These are phyloP conservation scores for Cheumatopsyche charites DNA, from an alignment of 1,140 invertebrate species.

Conservation along the genomic window DNA sequence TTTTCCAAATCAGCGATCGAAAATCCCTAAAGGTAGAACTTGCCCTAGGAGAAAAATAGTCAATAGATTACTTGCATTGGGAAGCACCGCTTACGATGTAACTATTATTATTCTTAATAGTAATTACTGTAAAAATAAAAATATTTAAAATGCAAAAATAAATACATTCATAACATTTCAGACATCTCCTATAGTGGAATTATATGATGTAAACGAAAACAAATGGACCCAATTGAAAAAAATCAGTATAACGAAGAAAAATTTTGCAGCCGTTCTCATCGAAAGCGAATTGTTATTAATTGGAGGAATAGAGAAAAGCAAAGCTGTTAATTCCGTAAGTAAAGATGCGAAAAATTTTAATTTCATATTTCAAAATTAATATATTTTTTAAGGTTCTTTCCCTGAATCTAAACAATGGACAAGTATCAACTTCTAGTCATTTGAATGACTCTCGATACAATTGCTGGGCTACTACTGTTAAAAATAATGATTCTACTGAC, in stretches of 20 bases:
- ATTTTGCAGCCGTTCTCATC: not conserved
- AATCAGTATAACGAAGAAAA: not conserved
- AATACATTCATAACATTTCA: not conserved
- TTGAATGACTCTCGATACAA: not conserved
- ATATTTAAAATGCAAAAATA: too few relatives aligned
- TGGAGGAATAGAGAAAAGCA: not conserved
- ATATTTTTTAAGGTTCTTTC: not conserved
- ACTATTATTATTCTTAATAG: too few relatives aligned
- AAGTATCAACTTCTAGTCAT: not conserved
- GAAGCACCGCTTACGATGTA: too few relatives aligned
- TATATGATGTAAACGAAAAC: not conserved
- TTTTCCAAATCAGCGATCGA: too few relatives aligned
- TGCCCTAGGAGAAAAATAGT: too few relatives aligned
- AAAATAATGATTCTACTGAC: not conserved
- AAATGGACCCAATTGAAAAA: not conserved
- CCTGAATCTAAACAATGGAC: not conserved
- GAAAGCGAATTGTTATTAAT: not conserved
- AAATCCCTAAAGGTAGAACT: too few relatives aligned
- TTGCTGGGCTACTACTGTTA: not conserved
- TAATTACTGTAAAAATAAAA: too few relatives aligned
- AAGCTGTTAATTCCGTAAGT: not conserved
- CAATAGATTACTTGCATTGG: too few relatives aligned
- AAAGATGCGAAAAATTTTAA: not conserved
- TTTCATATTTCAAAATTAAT: not conserved
- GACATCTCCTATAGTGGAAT: not conserved